phyloP scores from a whole-genome alignment of 1,140 invertebrate genomes.

The Chymomyza costata region DNA sequence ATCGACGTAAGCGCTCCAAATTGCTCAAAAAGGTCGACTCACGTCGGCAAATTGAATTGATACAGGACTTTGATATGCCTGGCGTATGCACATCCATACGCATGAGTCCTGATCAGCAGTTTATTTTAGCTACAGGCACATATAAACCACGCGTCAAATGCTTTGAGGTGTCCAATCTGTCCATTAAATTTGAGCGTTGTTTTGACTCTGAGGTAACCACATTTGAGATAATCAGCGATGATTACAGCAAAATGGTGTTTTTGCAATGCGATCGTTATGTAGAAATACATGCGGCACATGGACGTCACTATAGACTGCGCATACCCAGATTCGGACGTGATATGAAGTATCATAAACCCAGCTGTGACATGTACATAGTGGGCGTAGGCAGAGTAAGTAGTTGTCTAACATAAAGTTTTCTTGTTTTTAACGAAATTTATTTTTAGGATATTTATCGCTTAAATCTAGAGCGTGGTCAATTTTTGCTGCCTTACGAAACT shows the following conservation, averaged over 20 bases:
- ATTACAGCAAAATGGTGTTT: conserved; percentile 91
- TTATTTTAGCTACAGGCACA: conserved; percentile 93
- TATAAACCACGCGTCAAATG: conserved; percentile 98
- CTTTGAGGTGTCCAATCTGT: conserved; percentile 96
- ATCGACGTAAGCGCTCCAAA: conserved; percentile 89
- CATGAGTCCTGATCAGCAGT: conserved; percentile 94
- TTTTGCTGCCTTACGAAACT: conserved; percentile 88
- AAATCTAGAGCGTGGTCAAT: conserved; percentile 96
- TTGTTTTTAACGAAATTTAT: conserved; percentile 13
- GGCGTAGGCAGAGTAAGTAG: conserved; percentile 84
- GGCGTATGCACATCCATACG: conserved; percentile 90
- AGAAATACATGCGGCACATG: conserved; percentile 96
- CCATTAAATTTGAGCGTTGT: conserved; percentile 98
- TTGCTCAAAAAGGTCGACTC: conserved; percentile 95
- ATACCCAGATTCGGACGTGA: conserved; percentile 98
- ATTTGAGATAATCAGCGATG: conserved; percentile 91
- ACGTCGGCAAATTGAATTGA: conserved; percentile 92
- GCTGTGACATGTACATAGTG: conserved; percentile 94
- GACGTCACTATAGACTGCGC: conserved; percentile 91
- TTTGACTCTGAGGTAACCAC: conserved; percentile 96
- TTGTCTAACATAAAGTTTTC: not conserved
- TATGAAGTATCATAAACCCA: conserved; percentile 91
- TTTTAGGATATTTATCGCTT: conserved; percentile 91
- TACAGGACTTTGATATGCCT: conserved; percentile 99
- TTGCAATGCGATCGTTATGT: conserved; percentile 91